Base-by-base conservation (phyloP, 2,113 vertebrate species). In the Amazona guildingii region DNA sequence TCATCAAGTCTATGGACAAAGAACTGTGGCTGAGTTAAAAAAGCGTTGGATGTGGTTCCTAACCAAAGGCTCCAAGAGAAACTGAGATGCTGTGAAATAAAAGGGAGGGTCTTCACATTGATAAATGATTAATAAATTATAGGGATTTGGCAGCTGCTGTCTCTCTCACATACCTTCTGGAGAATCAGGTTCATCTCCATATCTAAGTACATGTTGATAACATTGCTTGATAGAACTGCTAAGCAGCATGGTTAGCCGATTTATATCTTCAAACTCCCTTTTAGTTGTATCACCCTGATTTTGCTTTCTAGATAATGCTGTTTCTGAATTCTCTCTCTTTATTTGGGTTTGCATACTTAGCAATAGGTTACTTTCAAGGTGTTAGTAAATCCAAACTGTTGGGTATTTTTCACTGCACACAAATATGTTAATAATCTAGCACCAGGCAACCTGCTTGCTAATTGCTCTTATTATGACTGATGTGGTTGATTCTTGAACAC, bases 151-250 rank as follows among this genome's bases (percentile, higher is more conserved):
- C 46, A 54, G 41, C 46, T 70, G 41, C 21, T 35, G 20, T n/a
- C 25, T 72, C 39, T 75, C 41, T 67, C 29, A 37, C 54, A 37
- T 41, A 27, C 43, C 5, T 48, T 39, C 13, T 88, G 66, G 16
- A 73, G 63, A 83, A 83, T 48, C 23, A 27, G 46, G 11, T 23
- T 51, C 1, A 19, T 62, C n/a, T 55, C 27, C 27, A 17, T 39
- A 15, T 33, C 52, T 27, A 23, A n/a, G 17, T 23, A 31, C n/a
- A 4, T 0, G 1, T 17, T 21, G 21, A 3, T 33, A 2, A 4
- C 62, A 52, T n/a, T 62, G 13, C 54, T 68, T 37, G 48, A 41
- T 33, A 39, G 52, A 79, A 9, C 12, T 54, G 46, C 43, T 24
- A 10, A 41, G 39, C 54, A 27, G 14, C 51, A 3, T 2, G 25